Conservation (phyloP, 2,113 vertebrate species). For the Caloenas nicobarica region DNA sequence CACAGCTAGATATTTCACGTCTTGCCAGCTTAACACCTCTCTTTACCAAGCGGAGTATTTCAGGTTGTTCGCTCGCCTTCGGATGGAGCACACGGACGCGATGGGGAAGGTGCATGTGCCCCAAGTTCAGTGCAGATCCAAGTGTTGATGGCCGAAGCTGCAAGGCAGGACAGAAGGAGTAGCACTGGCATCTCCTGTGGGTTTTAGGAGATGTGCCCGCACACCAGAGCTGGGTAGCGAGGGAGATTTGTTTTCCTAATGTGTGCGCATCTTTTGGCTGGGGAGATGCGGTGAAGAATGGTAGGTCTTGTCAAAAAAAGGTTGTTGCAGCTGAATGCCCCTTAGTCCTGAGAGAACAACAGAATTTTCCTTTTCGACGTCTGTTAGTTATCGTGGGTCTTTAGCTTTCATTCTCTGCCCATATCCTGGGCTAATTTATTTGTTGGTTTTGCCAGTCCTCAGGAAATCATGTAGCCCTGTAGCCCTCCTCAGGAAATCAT, state of each 20-base stretch:
- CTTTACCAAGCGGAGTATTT: neutral
- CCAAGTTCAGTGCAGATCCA: neutral
- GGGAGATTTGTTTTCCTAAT: neutral
- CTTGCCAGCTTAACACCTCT: neutral
- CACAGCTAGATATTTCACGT: neutral
- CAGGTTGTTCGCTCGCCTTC: fast-evolving
- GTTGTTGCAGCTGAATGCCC: neutral
- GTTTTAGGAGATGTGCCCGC: neutral
- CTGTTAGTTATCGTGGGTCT: neutral
- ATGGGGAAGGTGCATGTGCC: neutral
- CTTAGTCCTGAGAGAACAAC: neutral
- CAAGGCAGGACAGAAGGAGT: fast-evolving
- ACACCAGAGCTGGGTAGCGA: neutral
- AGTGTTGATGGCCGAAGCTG: neutral
- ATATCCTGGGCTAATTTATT: neutral
- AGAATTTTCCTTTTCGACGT: neutral
- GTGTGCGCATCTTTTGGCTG: neutral
- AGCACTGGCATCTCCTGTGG: neutral
- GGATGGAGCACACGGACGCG: fast-evolving
- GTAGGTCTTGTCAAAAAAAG: neutral
- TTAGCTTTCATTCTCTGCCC: neutral
- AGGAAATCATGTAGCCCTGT: neutral
- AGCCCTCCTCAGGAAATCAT: neutral
- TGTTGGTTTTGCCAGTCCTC: neutral
- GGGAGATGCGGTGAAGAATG: neutral